Conservation (phyloP, 2,888 invertebrate genomes). For the Sphaeridia pumilis region DNA sequence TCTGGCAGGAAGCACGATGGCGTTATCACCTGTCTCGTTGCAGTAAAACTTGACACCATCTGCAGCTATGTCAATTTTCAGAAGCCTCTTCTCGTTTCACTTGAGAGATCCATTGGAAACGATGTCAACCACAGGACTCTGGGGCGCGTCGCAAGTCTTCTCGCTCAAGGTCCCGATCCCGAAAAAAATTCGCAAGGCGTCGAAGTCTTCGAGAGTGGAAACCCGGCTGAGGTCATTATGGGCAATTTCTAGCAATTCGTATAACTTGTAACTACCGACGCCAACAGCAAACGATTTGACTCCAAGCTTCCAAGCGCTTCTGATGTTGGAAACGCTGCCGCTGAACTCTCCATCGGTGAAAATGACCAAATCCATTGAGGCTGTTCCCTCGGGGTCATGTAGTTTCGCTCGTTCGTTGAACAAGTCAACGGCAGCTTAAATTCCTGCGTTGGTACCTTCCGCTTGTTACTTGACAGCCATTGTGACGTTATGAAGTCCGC, state of each 20-base stretch:
- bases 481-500: no score
- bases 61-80: no score
- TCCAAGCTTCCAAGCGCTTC: neutral
- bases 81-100: no score
- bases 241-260: neutral
- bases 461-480: no score
- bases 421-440: neutral
- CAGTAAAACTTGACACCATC: no score
- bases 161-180: no score
- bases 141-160: no score
- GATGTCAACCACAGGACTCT: no score
- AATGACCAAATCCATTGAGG: neutral
- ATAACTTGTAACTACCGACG: neutral
- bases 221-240: neutral
- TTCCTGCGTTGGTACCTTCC: neutral
- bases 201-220: neutral
- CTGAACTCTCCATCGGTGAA: neutral
- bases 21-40: no score
- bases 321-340: neutral
- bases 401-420: neutral
- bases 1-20: no score
- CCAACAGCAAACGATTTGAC: neutral
- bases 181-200: no score
- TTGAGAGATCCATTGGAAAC: no score
- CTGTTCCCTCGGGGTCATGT: neutral